Percentiles rank a stretch among this genome's conserved stretches.
phyloP scores from a whole-genome alignment of 1,140 invertebrate genomes.

The Octopus sinensis region DNA sequence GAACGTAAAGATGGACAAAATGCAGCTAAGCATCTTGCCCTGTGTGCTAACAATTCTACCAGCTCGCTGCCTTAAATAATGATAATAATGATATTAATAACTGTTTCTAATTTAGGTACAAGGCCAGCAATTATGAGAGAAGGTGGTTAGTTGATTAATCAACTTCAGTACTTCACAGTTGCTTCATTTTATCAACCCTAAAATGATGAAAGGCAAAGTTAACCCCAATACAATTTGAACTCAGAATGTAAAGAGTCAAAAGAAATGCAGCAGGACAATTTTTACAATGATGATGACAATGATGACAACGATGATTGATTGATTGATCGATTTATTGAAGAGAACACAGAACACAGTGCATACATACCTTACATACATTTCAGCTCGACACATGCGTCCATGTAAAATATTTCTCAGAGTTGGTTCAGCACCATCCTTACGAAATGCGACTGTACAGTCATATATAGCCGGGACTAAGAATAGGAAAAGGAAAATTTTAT shows the following conservation, averaged over 20 bases:
- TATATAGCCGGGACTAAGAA: constrained; percentile 72
- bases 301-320: background rate
- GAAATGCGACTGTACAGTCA: constrained; percentile 78
- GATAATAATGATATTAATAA: too few species aligned
- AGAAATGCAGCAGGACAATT: background rate
- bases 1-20: too few species aligned
- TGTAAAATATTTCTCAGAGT: constrained; percentile 80
- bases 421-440: constrained; percentile 54
- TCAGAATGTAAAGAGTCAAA: background rate
- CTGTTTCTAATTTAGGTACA: too few species aligned
- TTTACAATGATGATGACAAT: background rate
- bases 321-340: background rate
- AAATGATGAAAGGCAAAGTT: background rate
- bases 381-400: constrained; percentile 71
- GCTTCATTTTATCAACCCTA: background rate
- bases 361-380: constrained; percentile 66
- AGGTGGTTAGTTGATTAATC: too few species aligned
- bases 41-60: too few species aligned
- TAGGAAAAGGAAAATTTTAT: constrained; percentile 4
- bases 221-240: background rate
- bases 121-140: too few species aligned
- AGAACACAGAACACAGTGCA: background rate
- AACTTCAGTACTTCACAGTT: background rate
- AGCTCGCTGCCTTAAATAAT: too few species aligned
- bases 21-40: too few species aligned